Evolutionary conservation across 2,113 vertebrate species (phyloP), one percentile per base, ranked within the genome.

Genomic region (Anarrhichthys ocellatus): DNA sequence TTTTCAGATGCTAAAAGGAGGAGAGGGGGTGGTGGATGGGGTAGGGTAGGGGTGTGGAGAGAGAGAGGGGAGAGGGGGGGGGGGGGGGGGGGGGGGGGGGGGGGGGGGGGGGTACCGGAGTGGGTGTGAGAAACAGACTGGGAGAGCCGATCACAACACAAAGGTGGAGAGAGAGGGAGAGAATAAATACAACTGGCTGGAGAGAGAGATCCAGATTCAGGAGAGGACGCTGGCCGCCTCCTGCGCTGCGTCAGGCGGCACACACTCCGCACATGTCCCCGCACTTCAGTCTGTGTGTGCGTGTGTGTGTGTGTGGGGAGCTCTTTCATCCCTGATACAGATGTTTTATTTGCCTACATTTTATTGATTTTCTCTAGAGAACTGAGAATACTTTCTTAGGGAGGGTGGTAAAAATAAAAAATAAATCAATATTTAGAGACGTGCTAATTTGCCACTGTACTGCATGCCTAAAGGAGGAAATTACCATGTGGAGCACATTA

Each of bases 1-100:
- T 88, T 96, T 95, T 95, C 94, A 96, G 94, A 95, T 94, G 95
- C 95, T 95, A 93, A 94, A 90, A 91, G 93, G 92, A 94, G 93
- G 93, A 92, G 91, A 88, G 78, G 87, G 89, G 86, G 85, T 15
- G 86, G 70, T 22, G 84, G 80, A 76, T 71, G 78, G 78, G 82
- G 78, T 80, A 73, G 81, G 78, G 89, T 80, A 73, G 86, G 89
- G 72, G 83, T 50, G 36, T 1, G 62, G 62, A 2, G 82, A 80
- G 62, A 4, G 32, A 32, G 32, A 32, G 32, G 29, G 2, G 29
- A 29, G 29, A 29, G 29, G 29, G 27, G 2, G 27, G 27, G 27
- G 27, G 83, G n/a, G n/a, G n/a, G 72, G 58, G 2, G 85, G 58
- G 54, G 63, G 22, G 32, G 29, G 2, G 29, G 2, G 29, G 72